phyloP scores from a whole-genome alignment of 2,797 vertebrate species.

The Mus spretus region DNA sequence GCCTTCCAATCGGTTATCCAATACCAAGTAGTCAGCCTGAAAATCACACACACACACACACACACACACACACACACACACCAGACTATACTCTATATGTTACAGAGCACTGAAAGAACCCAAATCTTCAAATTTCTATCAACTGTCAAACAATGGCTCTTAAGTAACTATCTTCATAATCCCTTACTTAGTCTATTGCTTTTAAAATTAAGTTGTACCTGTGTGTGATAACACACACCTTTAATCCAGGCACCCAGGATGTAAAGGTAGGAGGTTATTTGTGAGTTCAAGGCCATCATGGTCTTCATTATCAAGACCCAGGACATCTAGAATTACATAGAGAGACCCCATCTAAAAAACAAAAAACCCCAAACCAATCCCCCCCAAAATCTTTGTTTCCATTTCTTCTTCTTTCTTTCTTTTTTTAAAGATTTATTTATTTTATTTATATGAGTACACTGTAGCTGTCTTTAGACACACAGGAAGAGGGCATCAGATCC shows the following conservation, averaged over 20 bases:
- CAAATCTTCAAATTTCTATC: constrained; percentile 52
- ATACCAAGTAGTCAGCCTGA: neutral
- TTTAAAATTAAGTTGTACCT: constrained; percentile 38
- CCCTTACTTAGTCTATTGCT: neutral
- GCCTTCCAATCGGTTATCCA: neutral
- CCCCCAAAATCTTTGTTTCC: neutral
- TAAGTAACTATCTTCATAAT: constrained; percentile 34
- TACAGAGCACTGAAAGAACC: constrained; percentile 17
- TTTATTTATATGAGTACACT: no score
- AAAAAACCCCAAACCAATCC: neutral
- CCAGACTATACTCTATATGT: neutral
- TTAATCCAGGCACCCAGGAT: neutral
- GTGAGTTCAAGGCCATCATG: neutral
- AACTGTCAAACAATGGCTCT: constrained; percentile 34
- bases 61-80: neutral
- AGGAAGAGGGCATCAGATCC: no score
- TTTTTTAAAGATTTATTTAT: no score
- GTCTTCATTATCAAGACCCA: neutral
- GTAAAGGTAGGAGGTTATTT: neutral
- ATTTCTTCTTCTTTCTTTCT: neutral
- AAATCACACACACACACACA: neutral
- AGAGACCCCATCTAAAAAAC: neutral
- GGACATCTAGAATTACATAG: neutral
- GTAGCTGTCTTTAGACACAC: no score
- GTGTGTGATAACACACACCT: neutral